Evolutionary conservation across 2,888 invertebrate species (phyloP).

Genomic region (Neoscelio sp.): DNA sequence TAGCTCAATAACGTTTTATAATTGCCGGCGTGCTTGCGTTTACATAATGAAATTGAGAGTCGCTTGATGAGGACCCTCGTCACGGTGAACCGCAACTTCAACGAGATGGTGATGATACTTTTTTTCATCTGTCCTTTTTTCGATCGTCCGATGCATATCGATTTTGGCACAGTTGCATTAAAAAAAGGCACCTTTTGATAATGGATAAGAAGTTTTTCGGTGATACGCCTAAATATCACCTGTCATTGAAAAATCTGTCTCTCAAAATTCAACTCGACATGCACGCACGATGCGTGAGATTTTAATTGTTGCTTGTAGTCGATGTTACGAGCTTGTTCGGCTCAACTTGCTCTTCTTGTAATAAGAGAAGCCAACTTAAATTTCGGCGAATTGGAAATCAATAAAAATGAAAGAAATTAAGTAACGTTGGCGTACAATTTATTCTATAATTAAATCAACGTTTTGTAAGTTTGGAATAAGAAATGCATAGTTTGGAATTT

Average conservation of each 20-base stretch:
- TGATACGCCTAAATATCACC: conserved; percentile 48
- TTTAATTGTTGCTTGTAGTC: conserved; percentile 57
- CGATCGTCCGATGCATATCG: conserved; percentile 11
- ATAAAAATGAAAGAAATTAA: too few relatives aligned
- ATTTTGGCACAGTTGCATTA: too few relatives aligned
- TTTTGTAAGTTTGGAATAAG: too few relatives aligned
- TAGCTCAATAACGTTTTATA: conserved; percentile 52
- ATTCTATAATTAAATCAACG: too few relatives aligned
- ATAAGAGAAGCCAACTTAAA: too few relatives aligned
- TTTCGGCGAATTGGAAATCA: too few relatives aligned
- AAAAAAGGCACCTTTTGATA: conserved; percentile 8
- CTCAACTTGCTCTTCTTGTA: background rate
- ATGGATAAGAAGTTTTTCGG: conserved; percentile 38
- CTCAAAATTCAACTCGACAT: conserved; percentile 52
- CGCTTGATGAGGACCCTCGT: conserved; percentile 28
- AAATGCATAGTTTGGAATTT: too few relatives aligned
- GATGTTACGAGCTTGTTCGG: conserved; percentile 27
- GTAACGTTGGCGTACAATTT: too few relatives aligned
- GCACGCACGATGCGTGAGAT: conserved; percentile 52
- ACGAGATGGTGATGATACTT: background rate
- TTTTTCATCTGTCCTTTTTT: conserved; percentile 10
- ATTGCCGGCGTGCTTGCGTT: conserved; percentile 25
- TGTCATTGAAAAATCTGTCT: conserved; percentile 54
- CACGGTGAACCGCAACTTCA: background rate
- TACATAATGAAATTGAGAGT: conserved; percentile 52